Evolutionary conservation across 1,140 invertebrate species (phyloP), one percentile per base, ranked within the genome.

Genomic region (Homalodisca vitripennis): DNA sequence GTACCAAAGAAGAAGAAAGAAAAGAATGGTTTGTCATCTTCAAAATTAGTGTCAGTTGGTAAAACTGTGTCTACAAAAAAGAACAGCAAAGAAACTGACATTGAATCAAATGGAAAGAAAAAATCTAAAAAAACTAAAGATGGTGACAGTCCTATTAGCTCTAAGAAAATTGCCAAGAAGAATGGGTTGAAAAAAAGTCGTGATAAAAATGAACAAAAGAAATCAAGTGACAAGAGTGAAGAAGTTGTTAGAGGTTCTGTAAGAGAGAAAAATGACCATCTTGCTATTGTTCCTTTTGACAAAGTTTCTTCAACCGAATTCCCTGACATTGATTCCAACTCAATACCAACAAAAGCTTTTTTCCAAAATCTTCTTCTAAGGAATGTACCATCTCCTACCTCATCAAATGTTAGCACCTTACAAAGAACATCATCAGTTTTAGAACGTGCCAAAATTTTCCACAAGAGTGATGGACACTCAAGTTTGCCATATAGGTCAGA

Each of bases 291-390:
- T 69, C 53, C n/a, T 46, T 47, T 69, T 12, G 27, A 13, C 22
- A 60, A 31, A 46, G 26, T 46, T 27, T 20, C 17, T 22, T 46
- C 22, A 47, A 3, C 32, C 1, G 34, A 66, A n/a, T 66, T 66
- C 47, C 32, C 32, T 24, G 32, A 24, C 53, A 41, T 31, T 41
- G 65, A 47, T 63, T 66, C 10, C 31, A 70, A 26, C 70, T 48
- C 27, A 70, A 80, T 87, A 17, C 78, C 85, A 72, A 83, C 84
- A 0, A 82, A 89, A 74, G 83, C 83, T 0, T 91, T 90, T 74
- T 91, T 91, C 73, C 88, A 89, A 76, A 83, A 89, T 78, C 81
- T 91, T 27, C 88, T 90, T 71, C 75, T 90, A 13, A 77, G 84
- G 67, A 82, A 85, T 71, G 75, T 47, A 69, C 53, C 69, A 34